phyloP scores from a whole-genome alignment of 2,113 vertebrate genomes.

The Coturnix japonica region DNA sequence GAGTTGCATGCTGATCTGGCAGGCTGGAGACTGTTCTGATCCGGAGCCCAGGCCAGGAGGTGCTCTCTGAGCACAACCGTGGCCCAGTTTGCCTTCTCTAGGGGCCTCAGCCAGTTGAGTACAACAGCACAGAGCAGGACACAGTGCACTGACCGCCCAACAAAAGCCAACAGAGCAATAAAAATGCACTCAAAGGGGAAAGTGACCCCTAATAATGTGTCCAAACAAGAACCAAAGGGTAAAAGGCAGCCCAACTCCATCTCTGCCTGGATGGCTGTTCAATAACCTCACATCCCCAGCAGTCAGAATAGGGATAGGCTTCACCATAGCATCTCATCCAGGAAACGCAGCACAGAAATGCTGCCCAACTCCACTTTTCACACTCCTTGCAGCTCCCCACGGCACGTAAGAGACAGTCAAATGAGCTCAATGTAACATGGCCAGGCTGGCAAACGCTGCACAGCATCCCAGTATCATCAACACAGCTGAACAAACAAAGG shows the following conservation, averaged over 20 bases:
- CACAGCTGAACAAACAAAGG: neutral
- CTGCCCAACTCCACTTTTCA: neutral
- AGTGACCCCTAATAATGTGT: neutral
- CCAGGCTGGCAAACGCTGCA: neutral
- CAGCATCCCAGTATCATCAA: neutral
- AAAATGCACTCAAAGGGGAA: neutral
- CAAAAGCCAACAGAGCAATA: accelerated
- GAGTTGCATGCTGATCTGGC: neutral
- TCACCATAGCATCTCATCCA: neutral
- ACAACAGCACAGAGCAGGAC: neutral
- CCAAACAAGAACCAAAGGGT: neutral
- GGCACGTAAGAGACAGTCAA: neutral
- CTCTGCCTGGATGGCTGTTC: neutral
- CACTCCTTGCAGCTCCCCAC: neutral
- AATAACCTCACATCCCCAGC: neutral
- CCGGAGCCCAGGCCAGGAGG: neutral
- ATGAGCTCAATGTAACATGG: neutral
- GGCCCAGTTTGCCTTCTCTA: neutral
- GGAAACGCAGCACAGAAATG: neutral
- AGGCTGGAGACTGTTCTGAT: neutral
- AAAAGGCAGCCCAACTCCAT: neutral
- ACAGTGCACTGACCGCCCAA: accelerated
- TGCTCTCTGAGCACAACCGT: neutral
- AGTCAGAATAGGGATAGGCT: neutral
- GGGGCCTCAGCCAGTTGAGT: neutral